These are phyloP conservation scores for Pachycephala philippinensis DNA, from an alignment of 2,113 vertebrate genomes.

Conservation along the genomic window DNA sequence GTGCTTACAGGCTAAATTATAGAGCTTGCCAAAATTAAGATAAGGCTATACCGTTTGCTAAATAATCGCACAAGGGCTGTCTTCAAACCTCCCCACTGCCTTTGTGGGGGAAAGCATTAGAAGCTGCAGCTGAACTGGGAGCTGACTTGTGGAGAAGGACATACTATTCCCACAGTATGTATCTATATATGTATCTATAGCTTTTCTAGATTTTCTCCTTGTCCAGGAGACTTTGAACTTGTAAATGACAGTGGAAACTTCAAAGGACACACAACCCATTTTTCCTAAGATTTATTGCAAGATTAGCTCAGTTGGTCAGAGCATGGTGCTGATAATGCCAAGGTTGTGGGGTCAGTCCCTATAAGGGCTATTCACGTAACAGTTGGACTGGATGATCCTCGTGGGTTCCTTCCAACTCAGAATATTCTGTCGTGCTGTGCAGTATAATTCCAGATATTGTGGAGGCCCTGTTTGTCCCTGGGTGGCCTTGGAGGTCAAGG, in stretches of 20 bases:
- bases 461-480: background rate
- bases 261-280: background rate
- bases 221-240: background rate
- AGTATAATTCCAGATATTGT: background rate
- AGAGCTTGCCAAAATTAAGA: background rate
- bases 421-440: background rate
- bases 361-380: accelerated
- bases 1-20: background rate
- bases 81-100: background rate
- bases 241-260: background rate
- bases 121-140: background rate
- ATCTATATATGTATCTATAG: background rate
- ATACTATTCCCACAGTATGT: background rate
- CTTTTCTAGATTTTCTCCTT: background rate
- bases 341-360: background rate
- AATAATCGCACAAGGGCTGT: background rate
- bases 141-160: background rate
- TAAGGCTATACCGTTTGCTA: background rate
- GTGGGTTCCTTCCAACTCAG: background rate
- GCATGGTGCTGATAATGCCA: accelerated
- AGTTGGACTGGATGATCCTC: background rate
- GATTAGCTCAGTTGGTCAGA: background rate
- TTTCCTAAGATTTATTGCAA: background rate
- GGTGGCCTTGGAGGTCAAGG: background rate
- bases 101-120: background rate